Evolutionary conservation across 1,140 invertebrate species (phyloP), one percentile per base, ranked within the genome.

Genomic region (Metopolophium dirhodum): DNA sequence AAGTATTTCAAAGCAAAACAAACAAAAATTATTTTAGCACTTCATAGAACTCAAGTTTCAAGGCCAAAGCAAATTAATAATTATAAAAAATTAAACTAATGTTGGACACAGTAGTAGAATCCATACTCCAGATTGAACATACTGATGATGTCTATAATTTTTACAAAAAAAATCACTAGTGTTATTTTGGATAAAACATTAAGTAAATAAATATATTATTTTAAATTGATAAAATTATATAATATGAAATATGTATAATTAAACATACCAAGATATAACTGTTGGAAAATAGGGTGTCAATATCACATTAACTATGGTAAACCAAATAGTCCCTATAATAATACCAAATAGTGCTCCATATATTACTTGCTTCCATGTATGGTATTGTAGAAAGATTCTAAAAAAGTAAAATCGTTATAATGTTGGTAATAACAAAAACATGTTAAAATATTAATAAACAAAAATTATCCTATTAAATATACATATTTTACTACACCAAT

Each of bases 241-340:
- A 90, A 89, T 54, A 54, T 35, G 35, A 14, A 20, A 54, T 14
- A 90, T 37, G 6, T 22, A 61, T 41, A 45, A n/a, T 90, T 45
- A 45, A 83, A 93, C 91, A 30, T 96, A 98, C 98, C 98, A 97
- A 94, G 97, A 96, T 54, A 97, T 97, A 94, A 99, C 96, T 94
- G 97, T 96, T 94, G 98, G 98, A 95, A 98, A 99, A 94, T 98
- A 95, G 93, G 98, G 98, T 94, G 98, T 98, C 91, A 99, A 96
- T 92, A 98, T 95, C 94, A 97, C 95, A 95, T 98, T 97, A 54
- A 97, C 97, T 68, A 98, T 95, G 92, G 96, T 95, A 96, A 98
- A 98, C 98, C 98, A 98, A 41, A 96, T 82, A 93, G 96, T 96
- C 91, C 97, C 98, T 95, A 97, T 96, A 88, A 97, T 93, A 87